phyloP scores from a whole-genome alignment of 2,888 invertebrate species.

The Leucoma salicis region DNA sequence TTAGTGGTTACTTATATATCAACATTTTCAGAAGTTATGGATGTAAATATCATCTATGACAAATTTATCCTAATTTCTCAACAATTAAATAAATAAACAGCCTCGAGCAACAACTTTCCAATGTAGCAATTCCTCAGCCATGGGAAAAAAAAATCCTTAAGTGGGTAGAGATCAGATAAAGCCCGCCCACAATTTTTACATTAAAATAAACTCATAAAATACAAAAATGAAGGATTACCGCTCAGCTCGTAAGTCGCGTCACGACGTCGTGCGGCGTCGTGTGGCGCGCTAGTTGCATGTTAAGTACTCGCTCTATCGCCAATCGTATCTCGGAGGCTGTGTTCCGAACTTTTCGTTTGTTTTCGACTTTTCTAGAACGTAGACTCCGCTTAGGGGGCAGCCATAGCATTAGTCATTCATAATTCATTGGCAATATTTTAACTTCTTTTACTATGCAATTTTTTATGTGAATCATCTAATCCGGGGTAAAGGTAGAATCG shows the following conservation, averaged over 20 bases:
- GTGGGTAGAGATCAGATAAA: constrained; percentile 10
- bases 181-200: constrained; percentile 8
- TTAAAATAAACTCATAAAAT: constrained; percentile 11
- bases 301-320: constrained; percentile 9
- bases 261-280: constrained; percentile 7
- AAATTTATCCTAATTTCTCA: too few relatives aligned
- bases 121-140: too few relatives aligned
- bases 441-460: too few relatives aligned
- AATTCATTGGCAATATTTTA: too few relatives aligned
- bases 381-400: constrained; percentile 6
- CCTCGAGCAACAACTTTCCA: too few relatives aligned
- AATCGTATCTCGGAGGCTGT: constrained; percentile 7
- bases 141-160: too few relatives aligned
- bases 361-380: constrained; percentile 7
- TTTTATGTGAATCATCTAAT: too few relatives aligned
- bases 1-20: too few relatives aligned
- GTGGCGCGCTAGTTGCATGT: constrained; percentile 5
- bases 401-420: constrained; percentile 3
- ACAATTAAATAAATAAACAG: too few relatives aligned
- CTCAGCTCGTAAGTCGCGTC: constrained; percentile 1
- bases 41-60: too few relatives aligned
- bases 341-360: constrained; percentile 9
- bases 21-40: too few relatives aligned
- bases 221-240: constrained; percentile 15
- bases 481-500: too few relatives aligned